Percentiles rank a stretch among this genome's conserved stretches.
Conservation (phyloP, 2,797 vertebrate species). For the Gymnoscopelus microlampas region DNA sequence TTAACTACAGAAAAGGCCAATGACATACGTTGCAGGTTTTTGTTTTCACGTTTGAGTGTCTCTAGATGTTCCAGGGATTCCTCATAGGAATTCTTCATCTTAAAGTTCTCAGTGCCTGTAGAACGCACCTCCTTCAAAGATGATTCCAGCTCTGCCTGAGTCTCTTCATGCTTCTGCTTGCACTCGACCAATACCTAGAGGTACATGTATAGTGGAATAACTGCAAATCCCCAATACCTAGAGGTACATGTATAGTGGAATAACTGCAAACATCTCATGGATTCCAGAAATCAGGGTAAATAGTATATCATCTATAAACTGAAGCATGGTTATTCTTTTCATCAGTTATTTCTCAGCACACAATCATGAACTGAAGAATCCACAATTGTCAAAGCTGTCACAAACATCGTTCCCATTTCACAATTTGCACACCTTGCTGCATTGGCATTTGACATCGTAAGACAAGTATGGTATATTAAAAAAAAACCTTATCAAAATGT, state of each 20-base stretch:
- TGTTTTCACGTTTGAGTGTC: constrained; percentile 80
- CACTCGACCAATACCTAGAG: constrained; percentile 64
- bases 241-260: too few species aligned
- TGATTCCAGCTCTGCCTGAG: constrained; percentile 76
- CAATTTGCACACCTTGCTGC: too few species aligned
- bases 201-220: background rate
- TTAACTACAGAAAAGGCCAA: constrained; percentile 3
- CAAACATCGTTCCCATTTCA: too few species aligned
- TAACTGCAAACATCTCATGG: too few species aligned
- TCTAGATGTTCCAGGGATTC: constrained; percentile 80
- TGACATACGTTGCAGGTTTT: constrained; percentile 69
- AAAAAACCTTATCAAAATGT: constrained; percentile 79
- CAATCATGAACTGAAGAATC: too few species aligned
- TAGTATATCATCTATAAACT: too few species aligned
- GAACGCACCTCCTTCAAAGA: constrained; percentile 77
- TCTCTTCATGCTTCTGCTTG: constrained; percentile 81
- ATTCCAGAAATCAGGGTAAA: too few species aligned
- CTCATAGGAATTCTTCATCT: constrained; percentile 82
- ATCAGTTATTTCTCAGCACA: too few species aligned
- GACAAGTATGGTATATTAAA: too few species aligned
- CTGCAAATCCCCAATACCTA: background rate
- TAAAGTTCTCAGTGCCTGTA: constrained; percentile 79
- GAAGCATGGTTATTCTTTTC: too few species aligned
- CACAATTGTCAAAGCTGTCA: too few species aligned
- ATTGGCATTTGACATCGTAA: too few species aligned